A percentile compares a stretch with the other conserved stretches of the same genome.
phyloP scores from a whole-genome alignment of 2,888 invertebrate species.

The Alentia gelatinosa region DNA sequence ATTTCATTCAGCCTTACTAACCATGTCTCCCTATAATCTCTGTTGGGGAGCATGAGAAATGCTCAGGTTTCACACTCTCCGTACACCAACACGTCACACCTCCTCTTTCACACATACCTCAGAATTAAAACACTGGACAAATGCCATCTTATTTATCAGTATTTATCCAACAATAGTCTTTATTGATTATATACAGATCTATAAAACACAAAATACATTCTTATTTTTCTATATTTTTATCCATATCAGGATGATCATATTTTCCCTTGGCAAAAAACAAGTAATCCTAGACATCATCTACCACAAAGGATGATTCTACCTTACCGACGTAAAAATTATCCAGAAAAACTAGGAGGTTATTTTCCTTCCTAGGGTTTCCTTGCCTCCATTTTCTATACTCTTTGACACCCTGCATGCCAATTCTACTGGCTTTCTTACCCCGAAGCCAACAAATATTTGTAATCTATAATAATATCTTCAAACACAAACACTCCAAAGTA shows the following conservation, averaged over 20 bases:
- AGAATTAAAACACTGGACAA: too few species aligned
- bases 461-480: constrained; percentile 44
- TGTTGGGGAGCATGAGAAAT: too few species aligned
- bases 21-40: too few species aligned
- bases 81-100: too few species aligned
- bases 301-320: neutral
- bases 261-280: neutral
- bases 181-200: too few species aligned
- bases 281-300: neutral
- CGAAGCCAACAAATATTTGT: constrained; percentile 33
- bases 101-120: too few species aligned
- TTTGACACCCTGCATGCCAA: neutral
- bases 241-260: neutral
- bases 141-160: too few species aligned
- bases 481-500: neutral
- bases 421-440: neutral
- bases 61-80: too few species aligned
- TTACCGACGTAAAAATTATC: neutral
- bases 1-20: too few species aligned
- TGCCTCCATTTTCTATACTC: neutral
- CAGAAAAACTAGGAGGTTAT: neutral
- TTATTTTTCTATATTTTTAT: neutral
- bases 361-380: neutral
- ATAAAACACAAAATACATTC: too few species aligned
- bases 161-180: too few species aligned